Percentiles rank a stretch among this genome's conserved stretches.
Conservation (phyloP, 2,888 invertebrate genomes). For the Dicyrtomina minuta region DNA sequence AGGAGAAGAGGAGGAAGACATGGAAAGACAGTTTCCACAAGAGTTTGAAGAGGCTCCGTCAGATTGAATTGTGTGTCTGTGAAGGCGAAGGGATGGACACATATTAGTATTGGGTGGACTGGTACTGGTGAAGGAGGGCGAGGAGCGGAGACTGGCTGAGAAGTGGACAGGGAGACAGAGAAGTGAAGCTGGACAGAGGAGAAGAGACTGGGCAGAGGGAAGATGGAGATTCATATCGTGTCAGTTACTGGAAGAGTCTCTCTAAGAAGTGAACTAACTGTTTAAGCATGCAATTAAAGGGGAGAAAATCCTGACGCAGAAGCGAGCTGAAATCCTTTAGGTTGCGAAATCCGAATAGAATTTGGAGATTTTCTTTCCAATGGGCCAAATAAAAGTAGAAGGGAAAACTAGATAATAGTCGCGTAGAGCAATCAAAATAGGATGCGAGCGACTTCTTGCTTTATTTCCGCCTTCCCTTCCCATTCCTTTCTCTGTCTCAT, state of each 20-base stretch:
- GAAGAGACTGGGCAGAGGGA: slow-evolving; percentile 1
- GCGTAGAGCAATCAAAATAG: slow-evolving; percentile 32
- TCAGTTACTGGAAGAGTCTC: slow-evolving; percentile 19
- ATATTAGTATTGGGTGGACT: too few species aligned
- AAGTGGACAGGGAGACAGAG: background rate
- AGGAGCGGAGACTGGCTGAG: too few species aligned
- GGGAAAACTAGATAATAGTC: slow-evolving; percentile 18
- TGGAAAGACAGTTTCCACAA: slow-evolving; percentile 15
- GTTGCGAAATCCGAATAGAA: slow-evolving; percentile 26
- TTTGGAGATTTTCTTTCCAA: slow-evolving; percentile 28
- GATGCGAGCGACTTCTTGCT: slow-evolving; percentile 24
- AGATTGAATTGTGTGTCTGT: background rate
- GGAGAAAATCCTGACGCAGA: slow-evolving; percentile 8
- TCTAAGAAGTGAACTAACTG: slow-evolving; percentile 22
- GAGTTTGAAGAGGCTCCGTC: slow-evolving; percentile 19
- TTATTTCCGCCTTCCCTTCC: background rate
- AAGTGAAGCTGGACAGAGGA: background rate
- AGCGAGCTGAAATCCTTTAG: slow-evolving; percentile 27
- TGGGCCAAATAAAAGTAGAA: slow-evolving; percentile 28
- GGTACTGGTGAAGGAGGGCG: too few species aligned
- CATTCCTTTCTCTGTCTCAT: background rate
- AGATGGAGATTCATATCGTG: slow-evolving; percentile 30
- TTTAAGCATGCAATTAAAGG: slow-evolving; percentile 31
- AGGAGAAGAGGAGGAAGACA: slow-evolving; percentile 1
- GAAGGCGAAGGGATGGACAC: slow-evolving; percentile 1